Evolutionary conservation across 2,113 vertebrate genomes (phyloP).

Genomic region (Mus spicilegus): DNA sequence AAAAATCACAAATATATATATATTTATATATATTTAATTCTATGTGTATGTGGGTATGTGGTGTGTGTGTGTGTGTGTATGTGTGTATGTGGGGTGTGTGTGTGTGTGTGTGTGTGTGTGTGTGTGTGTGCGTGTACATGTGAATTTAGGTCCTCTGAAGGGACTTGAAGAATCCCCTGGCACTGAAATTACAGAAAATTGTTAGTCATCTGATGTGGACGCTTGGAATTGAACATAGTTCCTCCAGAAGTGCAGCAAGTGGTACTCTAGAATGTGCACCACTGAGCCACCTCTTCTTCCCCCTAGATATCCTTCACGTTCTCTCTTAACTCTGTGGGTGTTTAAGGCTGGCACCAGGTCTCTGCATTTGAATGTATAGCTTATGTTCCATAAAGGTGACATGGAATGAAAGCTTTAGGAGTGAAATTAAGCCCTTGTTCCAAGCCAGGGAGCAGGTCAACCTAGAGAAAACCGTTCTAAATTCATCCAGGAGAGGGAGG

Average conservation of each 20-base stretch:
- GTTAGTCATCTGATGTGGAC: not conserved
- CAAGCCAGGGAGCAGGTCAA: not conserved
- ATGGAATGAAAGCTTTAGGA: not conserved
- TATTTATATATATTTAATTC: too few relatives aligned
- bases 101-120: not conserved
- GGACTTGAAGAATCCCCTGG: not conserved
- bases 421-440: not conserved
- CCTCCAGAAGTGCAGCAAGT: not conserved
- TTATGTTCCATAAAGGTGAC: not conserved
- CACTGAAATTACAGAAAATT: not conserved
- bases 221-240: not conserved
- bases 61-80: not conserved
- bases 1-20: too few relatives aligned
- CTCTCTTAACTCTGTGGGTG: not conserved
- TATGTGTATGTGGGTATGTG: fast-evolving
- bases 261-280: not conserved
- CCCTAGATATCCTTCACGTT: not conserved
- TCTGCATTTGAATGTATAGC: not conserved
- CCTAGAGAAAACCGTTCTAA: not conserved
- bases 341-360: not conserved
- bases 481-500: conserved; percentile 10
- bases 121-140: fast-evolving
- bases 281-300: not conserved
- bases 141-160: not conserved
- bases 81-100: not conserved